Evolutionary conservation across 2,888 invertebrate genomes (phyloP).

Genomic region (Euplagia quadripunctaria): DNA sequence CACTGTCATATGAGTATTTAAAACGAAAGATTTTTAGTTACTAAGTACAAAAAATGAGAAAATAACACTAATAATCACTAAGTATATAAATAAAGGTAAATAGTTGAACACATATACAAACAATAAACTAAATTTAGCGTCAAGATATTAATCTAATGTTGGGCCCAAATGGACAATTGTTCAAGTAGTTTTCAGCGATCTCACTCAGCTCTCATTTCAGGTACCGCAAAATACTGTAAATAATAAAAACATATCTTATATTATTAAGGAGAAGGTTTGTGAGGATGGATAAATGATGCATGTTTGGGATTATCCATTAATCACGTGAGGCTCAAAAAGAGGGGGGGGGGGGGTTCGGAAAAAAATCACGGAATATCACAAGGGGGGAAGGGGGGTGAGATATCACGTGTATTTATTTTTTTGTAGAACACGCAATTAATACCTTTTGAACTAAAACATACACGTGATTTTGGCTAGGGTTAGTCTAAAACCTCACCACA

Average conservation of each 20-base stretch:
- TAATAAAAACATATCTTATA: background rate
- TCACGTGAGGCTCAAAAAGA: too few relatives aligned
- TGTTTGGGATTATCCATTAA: too few relatives aligned
- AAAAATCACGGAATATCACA: too few relatives aligned
- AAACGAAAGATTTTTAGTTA: background rate
- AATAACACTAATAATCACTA: background rate
- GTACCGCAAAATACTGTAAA: background rate
- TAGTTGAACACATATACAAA: background rate
- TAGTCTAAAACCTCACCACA: too few relatives aligned
- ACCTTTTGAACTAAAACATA: too few relatives aligned
- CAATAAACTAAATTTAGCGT: background rate
- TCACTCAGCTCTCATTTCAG: background rate
- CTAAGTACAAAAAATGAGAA: background rate
- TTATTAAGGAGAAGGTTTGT: too few relatives aligned
- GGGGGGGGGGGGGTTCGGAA: too few relatives aligned
- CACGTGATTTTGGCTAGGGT: too few relatives aligned
- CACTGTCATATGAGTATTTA: background rate
- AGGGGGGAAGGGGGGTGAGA: too few relatives aligned
- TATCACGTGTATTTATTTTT: too few relatives aligned
- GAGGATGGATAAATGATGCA: too few relatives aligned
- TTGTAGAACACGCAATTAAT: too few relatives aligned
- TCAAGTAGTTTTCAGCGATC: background rate
- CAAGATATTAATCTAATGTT: background rate
- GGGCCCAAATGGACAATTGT: slow-evolving; percentile 1
- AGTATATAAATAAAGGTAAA: background rate